A percentile compares a stretch with the other conserved stretches of the same genome.
Conservation (phyloP, 2,797 vertebrate genomes). For the Fringilla coelebs region DNA sequence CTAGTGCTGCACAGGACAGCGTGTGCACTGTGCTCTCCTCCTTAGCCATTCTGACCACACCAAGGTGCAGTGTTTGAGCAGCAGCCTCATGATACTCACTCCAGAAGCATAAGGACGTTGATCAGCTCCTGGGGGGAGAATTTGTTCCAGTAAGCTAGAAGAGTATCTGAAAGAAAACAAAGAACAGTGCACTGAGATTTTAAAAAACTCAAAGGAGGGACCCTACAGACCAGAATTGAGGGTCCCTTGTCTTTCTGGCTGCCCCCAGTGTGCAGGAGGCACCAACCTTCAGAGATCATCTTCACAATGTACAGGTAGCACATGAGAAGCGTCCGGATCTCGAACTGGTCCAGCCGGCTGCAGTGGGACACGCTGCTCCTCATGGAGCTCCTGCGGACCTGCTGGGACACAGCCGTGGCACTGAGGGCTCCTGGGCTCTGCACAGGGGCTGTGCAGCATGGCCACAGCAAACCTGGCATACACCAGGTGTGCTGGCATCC, state of each 20-base stretch:
- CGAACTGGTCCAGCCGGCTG: conserved; percentile 87
- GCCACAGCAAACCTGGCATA: not conserved
- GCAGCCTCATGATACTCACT: conserved; percentile 81
- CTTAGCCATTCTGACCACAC: not conserved
- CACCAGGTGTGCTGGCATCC: not conserved
- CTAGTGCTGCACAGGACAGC: not conserved
- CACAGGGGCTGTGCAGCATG: not conserved
- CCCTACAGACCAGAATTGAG: not conserved
- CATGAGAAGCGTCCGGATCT: conserved; percentile 89
- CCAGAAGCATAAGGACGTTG: conserved; percentile 90
- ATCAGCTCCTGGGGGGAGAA: conserved; percentile 89
- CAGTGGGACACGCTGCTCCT: conserved; percentile 82
- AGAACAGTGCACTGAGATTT: not conserved
- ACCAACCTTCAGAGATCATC: conserved; percentile 92
- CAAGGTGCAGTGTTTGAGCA: not conserved
- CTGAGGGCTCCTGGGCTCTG: not conserved
- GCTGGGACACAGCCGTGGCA: not conserved
- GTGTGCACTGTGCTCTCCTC: not conserved
- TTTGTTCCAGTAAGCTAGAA: conserved; percentile 93
- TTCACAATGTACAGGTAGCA: conserved; percentile 91
- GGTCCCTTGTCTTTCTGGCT: not conserved
- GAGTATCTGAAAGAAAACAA: conserved; percentile 81
- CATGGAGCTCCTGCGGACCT: conserved; percentile 87
- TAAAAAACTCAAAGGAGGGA: not conserved
- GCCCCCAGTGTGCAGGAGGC: not conserved